phyloP scores from a whole-genome alignment of 2,797 vertebrate genomes.

The Rhynchonycteris naso region DNA sequence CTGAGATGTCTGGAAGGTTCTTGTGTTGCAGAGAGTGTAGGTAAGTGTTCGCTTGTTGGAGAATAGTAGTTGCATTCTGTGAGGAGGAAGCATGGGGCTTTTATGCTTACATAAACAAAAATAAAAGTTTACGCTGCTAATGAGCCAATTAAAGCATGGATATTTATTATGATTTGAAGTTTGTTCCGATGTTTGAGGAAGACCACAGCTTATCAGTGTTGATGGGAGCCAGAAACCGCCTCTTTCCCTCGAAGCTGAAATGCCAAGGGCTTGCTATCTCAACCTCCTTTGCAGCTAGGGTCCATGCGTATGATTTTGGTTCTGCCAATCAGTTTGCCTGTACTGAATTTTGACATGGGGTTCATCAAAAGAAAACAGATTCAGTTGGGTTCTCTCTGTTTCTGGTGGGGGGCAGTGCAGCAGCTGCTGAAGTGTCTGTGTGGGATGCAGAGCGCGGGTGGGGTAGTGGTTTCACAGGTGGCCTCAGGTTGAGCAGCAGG shows the following conservation, averaged over 20 bases:
- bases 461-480: neutral
- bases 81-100: neutral
- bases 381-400: constrained; percentile 49
- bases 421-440: constrained; percentile 42
- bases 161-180: neutral
- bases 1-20: neutral
- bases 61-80: neutral
- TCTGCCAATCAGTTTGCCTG: constrained; percentile 47
- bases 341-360: constrained; percentile 41
- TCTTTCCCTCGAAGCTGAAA: neutral
- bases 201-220: neutral
- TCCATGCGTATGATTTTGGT: constrained; percentile 17
- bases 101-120: neutral
- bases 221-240: neutral
- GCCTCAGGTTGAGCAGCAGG: neutral
- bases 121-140: neutral
- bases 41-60: neutral
- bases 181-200: neutral
- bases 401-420: constrained; percentile 18
- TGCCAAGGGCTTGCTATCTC: constrained; percentile 42
- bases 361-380: constrained; percentile 51
- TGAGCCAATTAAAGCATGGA: neutral
- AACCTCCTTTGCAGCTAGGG: constrained; percentile 64
- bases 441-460: neutral
- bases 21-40: neutral